Conservation (phyloP, 2,797 vertebrate species). For the Neosilurus mollespiculum region DNA sequence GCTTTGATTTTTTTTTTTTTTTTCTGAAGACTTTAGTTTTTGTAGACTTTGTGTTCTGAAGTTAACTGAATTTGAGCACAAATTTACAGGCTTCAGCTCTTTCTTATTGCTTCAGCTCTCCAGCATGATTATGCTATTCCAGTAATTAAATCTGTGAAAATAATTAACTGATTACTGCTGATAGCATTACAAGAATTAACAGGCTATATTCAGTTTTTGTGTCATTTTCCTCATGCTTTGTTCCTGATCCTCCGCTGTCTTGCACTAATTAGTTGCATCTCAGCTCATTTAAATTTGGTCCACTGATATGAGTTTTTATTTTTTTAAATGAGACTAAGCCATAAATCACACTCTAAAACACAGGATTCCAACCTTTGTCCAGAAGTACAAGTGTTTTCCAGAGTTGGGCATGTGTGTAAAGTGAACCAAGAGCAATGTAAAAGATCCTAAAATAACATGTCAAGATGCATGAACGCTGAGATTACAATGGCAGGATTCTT, state of each 20-base stretch:
- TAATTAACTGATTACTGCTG: conserved; percentile 35
- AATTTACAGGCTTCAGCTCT: neutral
- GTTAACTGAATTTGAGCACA: conserved; percentile 16
- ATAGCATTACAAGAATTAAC: conserved; percentile 29
- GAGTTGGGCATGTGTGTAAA: neutral
- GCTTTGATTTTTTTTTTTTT: neutral
- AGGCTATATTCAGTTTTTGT: conserved; percentile 2
- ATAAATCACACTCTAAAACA: no score
- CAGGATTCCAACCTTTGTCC: neutral
- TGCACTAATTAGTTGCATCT: neutral
- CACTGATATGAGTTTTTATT: neutral
- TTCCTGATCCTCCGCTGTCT: neutral
- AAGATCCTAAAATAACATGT: no score
- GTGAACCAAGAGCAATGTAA: neutral
- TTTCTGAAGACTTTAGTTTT: neutral
- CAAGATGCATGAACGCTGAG: no score
- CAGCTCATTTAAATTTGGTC: neutral
- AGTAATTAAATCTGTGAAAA: conserved; percentile 32
- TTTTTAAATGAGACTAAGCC: neutral
- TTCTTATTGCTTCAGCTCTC: conserved; percentile 3
- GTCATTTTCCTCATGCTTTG: neutral
- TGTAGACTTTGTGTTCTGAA: neutral
- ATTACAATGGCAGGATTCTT: no score
- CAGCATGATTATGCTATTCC: neutral
- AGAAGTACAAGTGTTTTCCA: neutral